These are phyloP conservation scores for Fabriciana adippe DNA, from an alignment of 2,888 invertebrate genomes.

Conservation along the genomic window DNA sequence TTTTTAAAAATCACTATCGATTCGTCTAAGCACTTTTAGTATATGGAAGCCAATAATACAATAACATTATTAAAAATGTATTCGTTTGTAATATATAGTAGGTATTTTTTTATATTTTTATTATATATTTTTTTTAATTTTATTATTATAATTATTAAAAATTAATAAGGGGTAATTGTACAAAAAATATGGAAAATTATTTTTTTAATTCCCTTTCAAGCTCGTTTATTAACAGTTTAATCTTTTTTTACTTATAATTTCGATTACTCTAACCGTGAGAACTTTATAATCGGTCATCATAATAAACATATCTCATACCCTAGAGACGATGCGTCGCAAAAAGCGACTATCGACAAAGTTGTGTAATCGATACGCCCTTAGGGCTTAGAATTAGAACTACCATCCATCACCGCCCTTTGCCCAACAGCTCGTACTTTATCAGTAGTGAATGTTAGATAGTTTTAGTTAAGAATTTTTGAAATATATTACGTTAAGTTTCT, in stretches of 20 bases:
- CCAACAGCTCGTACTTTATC: slow-evolving; percentile 78
- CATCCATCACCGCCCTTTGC: slow-evolving; percentile 80
- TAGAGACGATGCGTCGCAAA: slow-evolving; percentile 71
- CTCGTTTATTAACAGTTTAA: too few relatives aligned
- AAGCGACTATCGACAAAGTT: slow-evolving; percentile 66
- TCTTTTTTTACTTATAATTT: background rate
- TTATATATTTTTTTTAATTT: too few relatives aligned
- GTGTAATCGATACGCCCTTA: slow-evolving; percentile 81
- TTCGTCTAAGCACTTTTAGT: too few relatives aligned
- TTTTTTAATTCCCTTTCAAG: too few relatives aligned
- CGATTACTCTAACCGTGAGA: slow-evolving; percentile 26
- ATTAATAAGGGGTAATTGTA: too few relatives aligned
- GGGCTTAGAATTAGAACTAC: slow-evolving; percentile 81
- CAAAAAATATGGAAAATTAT: too few relatives aligned
- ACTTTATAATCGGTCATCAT: slow-evolving; percentile 29
- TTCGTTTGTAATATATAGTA: too few relatives aligned
- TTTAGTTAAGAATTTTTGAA: slow-evolving; percentile 44
- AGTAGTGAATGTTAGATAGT: slow-evolving; percentile 77
- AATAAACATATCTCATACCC: slow-evolving; percentile 48
- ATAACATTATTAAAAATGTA: too few relatives aligned
- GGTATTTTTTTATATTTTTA: too few relatives aligned
- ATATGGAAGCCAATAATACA: too few relatives aligned
- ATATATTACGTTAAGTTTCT: slow-evolving; percentile 10
- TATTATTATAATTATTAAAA: too few relatives aligned
- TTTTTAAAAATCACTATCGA: too few relatives aligned